Base-by-base conservation (phyloP, 2,797 vertebrate genomes). In the Peromyscus attwateri region DNA sequence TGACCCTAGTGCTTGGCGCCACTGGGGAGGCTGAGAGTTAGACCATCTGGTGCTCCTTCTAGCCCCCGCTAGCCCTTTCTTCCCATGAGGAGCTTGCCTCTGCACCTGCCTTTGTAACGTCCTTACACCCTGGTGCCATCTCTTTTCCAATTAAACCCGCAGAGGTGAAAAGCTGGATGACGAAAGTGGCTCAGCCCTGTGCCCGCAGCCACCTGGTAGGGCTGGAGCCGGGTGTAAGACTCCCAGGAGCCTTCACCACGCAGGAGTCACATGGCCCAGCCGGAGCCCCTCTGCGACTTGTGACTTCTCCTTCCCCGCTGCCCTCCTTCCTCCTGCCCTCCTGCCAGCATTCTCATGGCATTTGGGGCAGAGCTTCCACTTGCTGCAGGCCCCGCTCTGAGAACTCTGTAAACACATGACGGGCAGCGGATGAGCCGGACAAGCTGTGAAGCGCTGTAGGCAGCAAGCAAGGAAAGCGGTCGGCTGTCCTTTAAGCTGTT, bases 91-190 rank as follows among this genome's bases (percentile, higher is more conserved):
- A 88, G 70, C 92, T 37, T 62, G 3, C 62, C 84, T 68, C 84
- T 80, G 91, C 97, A 98, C 97, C 98, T 98, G 97, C 43, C 76
- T 83, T 29, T 49, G 31, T 60, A 95, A 87, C 3, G 70, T 91
- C 82, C 52, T 98, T 95, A 93, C 98, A 98, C 95, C 87, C 31
- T 40, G 62, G 97, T 98, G 97, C 93, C 87, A 98, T 19, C 16
- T 88, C 71, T 80, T 95, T 97, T 96, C 92, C 91, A 98, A 98
- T 98, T 98, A 98, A 95, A 93, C 27, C 21, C 29, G 79, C 71
- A 43, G 37, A 91, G 94, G 95, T 94, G 97, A 95, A 75, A 97
- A 98, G 94, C 98, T 81, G 66, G 37, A 62, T 97, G 97, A 97
- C 71, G 95, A 82, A 23, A 71, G 87, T 46, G 31, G 95, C 73